These are phyloP conservation scores for Oplegnathus fasciatus DNA, from an alignment of 2,113 vertebrate species.

Conservation along the genomic window DNA sequence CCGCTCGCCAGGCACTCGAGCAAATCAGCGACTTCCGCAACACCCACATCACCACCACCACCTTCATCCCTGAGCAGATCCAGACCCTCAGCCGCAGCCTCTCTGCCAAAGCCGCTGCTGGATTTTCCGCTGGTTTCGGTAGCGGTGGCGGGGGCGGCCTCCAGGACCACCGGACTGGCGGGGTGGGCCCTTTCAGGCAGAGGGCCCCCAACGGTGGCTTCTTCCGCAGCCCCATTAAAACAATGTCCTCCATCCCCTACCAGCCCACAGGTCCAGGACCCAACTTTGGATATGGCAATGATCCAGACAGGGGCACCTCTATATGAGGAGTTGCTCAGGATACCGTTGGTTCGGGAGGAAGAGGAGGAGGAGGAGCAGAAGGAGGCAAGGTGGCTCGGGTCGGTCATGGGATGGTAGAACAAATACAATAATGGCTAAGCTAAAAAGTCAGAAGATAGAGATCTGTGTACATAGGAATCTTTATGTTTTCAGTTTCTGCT, in stretches of 20 bases:
- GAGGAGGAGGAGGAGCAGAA: slow-evolving; percentile 20
- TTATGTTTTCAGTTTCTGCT: slow-evolving; percentile 77
- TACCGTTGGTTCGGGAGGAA: slow-evolving; percentile 49
- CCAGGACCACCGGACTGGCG: slow-evolving; percentile 95
- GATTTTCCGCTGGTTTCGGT: slow-evolving; percentile 92
- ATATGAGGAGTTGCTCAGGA: slow-evolving; percentile 87
- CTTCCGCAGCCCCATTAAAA: slow-evolving; percentile 99
- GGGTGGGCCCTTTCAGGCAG: slow-evolving; percentile 92
- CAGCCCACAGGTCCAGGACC: slow-evolving; percentile 95
- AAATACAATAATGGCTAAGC: slow-evolving; percentile 53
- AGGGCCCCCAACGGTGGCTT: slow-evolving; percentile 98
- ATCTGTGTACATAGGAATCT: slow-evolving; percentile 84
- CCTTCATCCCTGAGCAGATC: slow-evolving; percentile 99
- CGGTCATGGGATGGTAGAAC: slow-evolving; percentile 43
- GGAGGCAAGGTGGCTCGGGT: slow-evolving; percentile 34
- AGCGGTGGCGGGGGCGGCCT: slow-evolving; percentile 85
- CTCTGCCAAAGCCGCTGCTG: slow-evolving; percentile 97
- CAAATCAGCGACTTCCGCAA: slow-evolving; percentile 99
- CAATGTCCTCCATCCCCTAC: slow-evolving; percentile 99
- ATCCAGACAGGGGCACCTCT: slow-evolving; percentile 98
- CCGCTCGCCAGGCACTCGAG: slow-evolving; percentile 96
- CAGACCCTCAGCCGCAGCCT: slow-evolving; percentile 99
- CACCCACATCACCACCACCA: slow-evolving; percentile 99
- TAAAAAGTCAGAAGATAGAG: slow-evolving; percentile 63
- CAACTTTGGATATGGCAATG: slow-evolving; percentile 96